Evolutionary conservation across 2,113 vertebrate genomes (phyloP).

Genomic region (Paradisaea rubra): DNA sequence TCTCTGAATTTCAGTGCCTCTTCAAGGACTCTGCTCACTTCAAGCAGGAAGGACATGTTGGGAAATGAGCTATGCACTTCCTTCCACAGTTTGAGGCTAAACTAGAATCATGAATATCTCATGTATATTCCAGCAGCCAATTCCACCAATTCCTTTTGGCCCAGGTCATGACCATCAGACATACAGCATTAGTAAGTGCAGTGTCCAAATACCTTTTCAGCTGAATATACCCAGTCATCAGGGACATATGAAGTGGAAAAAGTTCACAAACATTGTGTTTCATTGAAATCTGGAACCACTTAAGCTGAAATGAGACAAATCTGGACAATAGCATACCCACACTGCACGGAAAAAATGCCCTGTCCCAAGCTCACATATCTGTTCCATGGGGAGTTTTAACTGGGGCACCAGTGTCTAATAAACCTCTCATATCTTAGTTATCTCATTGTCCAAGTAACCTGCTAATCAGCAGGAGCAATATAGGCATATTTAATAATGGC

Average conservation of each 20-base stretch:
- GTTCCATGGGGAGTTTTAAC: neutral
- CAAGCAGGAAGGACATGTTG: neutral
- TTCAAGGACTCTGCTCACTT: neutral
- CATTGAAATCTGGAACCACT: constrained; percentile 46
- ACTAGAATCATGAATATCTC: neutral
- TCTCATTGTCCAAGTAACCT: neutral
- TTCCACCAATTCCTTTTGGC: neutral
- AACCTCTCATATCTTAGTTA: neutral
- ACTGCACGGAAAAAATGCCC: neutral
- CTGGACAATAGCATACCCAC: constrained; percentile 20
- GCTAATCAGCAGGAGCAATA: neutral
- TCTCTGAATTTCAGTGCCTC: neutral
- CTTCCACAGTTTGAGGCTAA: neutral
- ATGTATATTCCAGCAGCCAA: neutral
- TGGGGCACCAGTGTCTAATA: neutral
- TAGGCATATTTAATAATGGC: neutral
- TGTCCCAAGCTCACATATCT: neutral
- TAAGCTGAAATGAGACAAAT: constrained; percentile 39
- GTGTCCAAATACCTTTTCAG: neutral
- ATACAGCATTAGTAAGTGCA: neutral
- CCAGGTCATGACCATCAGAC: neutral
- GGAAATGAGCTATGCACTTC: neutral
- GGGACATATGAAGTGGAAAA: neutral
- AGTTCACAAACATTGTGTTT: neutral
- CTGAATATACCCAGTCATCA: neutral